Conservation (phyloP, 2,113 vertebrate species). For the Pica pica region DNA sequence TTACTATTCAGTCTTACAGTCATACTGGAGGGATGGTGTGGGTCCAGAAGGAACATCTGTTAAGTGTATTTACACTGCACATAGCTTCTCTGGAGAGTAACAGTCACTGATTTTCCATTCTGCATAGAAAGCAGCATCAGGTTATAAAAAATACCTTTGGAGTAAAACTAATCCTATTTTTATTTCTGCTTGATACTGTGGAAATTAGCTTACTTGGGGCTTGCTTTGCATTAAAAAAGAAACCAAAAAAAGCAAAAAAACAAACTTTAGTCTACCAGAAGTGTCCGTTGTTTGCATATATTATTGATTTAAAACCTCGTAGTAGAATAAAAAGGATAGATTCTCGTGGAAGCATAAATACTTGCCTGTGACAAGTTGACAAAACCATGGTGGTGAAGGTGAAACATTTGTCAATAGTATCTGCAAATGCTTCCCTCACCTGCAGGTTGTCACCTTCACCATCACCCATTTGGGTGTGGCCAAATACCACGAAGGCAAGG, state of each 20-base stretch:
- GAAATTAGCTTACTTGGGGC: background rate
- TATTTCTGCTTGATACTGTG: background rate
- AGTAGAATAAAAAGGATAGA: background rate
- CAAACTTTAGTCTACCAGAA: background rate
- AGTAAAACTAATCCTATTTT: background rate
- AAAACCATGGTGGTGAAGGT: background rate
- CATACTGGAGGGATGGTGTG: background rate
- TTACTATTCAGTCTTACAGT: background rate
- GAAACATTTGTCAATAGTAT: background rate
- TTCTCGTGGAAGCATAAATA: background rate
- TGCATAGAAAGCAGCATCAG: background rate
- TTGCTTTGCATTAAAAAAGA: background rate
- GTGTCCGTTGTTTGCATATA: background rate
- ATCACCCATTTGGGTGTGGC: background rate
- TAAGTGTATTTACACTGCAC: background rate
- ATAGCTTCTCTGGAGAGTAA: background rate
- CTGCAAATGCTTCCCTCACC: background rate
- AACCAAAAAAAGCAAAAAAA: fast-evolving
- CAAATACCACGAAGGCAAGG: background rate
- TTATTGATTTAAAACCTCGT: background rate
- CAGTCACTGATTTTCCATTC: background rate
- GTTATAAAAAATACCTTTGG: background rate
- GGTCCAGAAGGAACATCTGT: background rate
- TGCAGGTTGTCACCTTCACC: background rate
- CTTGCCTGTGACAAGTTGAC: background rate